Evolutionary conservation across 2,888 invertebrate genomes (phyloP), one percentile per base, ranked within the genome.

Genomic region (Synergus itoensis): DNA sequence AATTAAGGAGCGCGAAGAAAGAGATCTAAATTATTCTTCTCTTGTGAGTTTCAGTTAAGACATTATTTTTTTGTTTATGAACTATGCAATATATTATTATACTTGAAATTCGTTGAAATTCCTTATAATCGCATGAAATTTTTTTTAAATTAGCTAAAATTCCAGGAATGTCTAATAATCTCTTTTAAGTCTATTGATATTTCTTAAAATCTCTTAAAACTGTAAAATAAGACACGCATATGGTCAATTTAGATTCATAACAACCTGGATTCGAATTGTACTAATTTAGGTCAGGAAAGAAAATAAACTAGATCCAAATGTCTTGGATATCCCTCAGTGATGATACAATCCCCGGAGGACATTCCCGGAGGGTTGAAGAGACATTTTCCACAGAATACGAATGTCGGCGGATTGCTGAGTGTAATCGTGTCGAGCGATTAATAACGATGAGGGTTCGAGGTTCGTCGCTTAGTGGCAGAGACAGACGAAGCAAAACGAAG

Each of bases 391-490:
- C 21, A 21, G 48, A 69, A 69, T 48, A 28, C 69, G 28, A 69
- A 69, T 69, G 69, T 45, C 45, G 18, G 48, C 21, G 18, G 69
- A 48, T 28, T 81, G 79, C 36, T 60, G 45, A 48, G 69, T 62
- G 79, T 79, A 81, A 80, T 80, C 80, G 76, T 78, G 65, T 76
- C n/a, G 18, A 67, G 75, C 77, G 80, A 81, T 83, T 81, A 83
- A 83, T 80, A 80, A 79, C 67, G 76, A 80, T 77, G 77, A 60
- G 73, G 76, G 77, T 83, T 77, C 76, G 80, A 77, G 78, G 79
- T 45, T 64, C 36, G 69, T 69, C 45, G 28, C 28, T 69, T 67
- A 57, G 36, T 36, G 36, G 36, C 5, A 36, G 78, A 77, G 78
- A 77, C 18, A 76, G 67, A 77, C 77, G 79, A 64, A 76, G 80